Evolutionary conservation across 2,888 invertebrate genomes (phyloP).

Genomic region (Acholoe squamosa): DNA sequence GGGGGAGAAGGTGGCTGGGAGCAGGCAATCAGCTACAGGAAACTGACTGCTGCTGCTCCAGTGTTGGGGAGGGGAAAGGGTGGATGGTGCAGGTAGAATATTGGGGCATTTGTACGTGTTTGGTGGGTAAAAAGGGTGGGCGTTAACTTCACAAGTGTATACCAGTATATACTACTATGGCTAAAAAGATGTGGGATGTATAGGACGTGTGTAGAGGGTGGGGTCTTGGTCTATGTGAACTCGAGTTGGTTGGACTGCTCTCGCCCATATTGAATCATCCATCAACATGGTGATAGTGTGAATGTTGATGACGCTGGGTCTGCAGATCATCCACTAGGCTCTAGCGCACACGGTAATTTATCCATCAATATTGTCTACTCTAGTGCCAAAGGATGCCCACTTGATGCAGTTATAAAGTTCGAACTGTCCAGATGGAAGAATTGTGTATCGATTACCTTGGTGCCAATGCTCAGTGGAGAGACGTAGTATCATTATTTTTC

Average conservation of each 20-base stretch:
- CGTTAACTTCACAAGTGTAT: too few species aligned
- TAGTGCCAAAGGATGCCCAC: background rate
- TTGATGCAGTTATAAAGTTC: background rate
- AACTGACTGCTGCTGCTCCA: too few species aligned
- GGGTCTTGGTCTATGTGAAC: background rate
- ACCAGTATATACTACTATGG: too few species aligned
- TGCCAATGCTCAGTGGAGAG: background rate
- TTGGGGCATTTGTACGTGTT: background rate
- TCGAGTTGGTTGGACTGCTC: constrained; percentile 6
- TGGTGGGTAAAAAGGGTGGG: too few species aligned
- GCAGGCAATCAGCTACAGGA: too few species aligned
- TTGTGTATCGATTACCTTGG: constrained; percentile 17
- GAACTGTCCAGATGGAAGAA: background rate
- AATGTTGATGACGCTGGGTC: background rate
- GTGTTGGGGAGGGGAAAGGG: background rate
- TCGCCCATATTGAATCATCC: constrained; percentile 29
- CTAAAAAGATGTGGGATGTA: too few species aligned
- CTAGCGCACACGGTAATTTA: background rate
- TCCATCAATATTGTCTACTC: constrained; percentile 3
- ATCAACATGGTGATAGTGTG: constrained; percentile 4
- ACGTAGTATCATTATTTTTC: background rate
- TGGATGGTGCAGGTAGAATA: background rate
- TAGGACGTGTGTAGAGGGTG: too few species aligned
- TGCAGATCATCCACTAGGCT: background rate
- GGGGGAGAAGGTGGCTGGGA: too few species aligned